Conservation (phyloP, 2,888 invertebrate species). For the Pimpla rufipes region DNA sequence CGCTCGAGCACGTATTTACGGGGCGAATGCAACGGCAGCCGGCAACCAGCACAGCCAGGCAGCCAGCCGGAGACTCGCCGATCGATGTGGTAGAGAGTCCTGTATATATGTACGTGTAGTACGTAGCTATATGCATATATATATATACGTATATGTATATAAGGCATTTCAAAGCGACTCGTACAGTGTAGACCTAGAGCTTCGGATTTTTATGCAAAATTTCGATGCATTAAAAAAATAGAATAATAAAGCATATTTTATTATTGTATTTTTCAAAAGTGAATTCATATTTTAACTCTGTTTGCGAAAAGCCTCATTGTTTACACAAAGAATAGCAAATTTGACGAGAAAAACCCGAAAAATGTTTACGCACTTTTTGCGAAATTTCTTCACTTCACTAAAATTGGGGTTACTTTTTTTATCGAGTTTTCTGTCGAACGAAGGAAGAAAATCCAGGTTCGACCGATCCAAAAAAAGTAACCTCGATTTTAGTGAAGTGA, state of each 20-base stretch:
- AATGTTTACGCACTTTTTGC: no score
- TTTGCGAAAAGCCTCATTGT: no score
- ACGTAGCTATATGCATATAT: constrained; percentile 28
- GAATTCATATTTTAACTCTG: background rate
- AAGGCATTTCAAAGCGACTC: background rate
- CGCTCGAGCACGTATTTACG: constrained; percentile 68
- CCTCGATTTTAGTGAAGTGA: no score
- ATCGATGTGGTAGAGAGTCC: constrained; percentile 64
- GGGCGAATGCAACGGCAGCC: constrained; percentile 67
- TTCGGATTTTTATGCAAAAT: background rate
- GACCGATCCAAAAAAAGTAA: no score
- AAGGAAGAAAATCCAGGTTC: no score
- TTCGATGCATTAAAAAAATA: background rate
- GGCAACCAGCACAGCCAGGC: constrained; percentile 32
- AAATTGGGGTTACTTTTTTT: no score
- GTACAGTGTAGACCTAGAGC: background rate
- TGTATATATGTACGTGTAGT: constrained; percentile 18
- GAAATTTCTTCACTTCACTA: no score
- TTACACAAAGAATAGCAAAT: no score
- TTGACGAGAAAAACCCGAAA: no score
- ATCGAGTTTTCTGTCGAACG: no score
- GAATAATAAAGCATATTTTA: background rate
- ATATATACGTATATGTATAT: constrained; percentile 9
- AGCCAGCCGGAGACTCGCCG: constrained; percentile 45
- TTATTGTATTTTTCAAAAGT: background rate